phyloP scores from a whole-genome alignment of 2,888 invertebrate species.

The Alviniconcha strummeri region DNA sequence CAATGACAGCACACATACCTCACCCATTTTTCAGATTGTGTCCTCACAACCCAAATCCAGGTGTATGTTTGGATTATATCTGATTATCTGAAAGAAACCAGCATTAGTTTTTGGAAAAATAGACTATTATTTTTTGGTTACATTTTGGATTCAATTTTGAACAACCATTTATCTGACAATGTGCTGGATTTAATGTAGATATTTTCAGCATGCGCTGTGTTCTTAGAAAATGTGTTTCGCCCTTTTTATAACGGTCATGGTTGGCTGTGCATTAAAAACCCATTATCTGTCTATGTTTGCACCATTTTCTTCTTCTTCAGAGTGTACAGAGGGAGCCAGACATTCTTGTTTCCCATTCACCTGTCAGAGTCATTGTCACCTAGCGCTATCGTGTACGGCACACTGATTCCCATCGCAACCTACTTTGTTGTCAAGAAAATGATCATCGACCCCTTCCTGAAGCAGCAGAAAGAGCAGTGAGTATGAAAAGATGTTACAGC shows the following conservation, averaged over 20 bases:
- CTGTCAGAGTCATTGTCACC: constrained; percentile 92
- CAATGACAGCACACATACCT: too few relatives aligned
- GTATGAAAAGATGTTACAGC: constrained; percentile 33
- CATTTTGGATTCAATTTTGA: too few relatives aligned
- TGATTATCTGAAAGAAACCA: neutral
- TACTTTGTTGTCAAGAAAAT: constrained; percentile 85
- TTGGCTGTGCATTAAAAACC: too few relatives aligned
- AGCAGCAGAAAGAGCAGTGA: constrained; percentile 82
- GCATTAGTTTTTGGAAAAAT: neutral
- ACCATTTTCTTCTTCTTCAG: constrained; percentile 74
- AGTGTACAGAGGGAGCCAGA: constrained; percentile 89
- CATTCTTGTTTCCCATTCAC: constrained; percentile 91
- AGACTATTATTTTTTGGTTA: too few relatives aligned
- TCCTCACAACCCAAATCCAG: too few relatives aligned
- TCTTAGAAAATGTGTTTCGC: too few relatives aligned
- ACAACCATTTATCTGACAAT: too few relatives aligned
- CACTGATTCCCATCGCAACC: constrained; percentile 85
- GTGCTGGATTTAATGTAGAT: too few relatives aligned
- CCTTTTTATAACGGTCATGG: too few relatives aligned
- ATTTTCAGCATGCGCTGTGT: too few relatives aligned
- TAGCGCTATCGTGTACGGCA: constrained; percentile 93
- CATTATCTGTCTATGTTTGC: too few relatives aligned
- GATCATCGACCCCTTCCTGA: constrained; percentile 83
- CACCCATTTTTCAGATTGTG: too few relatives aligned
- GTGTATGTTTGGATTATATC: neutral